A percentile compares a stretch with the other conserved stretches of the same genome.
Evolutionary conservation across 2,888 invertebrate species (phyloP).

Genomic region (Drosophila demipolita): DNA sequence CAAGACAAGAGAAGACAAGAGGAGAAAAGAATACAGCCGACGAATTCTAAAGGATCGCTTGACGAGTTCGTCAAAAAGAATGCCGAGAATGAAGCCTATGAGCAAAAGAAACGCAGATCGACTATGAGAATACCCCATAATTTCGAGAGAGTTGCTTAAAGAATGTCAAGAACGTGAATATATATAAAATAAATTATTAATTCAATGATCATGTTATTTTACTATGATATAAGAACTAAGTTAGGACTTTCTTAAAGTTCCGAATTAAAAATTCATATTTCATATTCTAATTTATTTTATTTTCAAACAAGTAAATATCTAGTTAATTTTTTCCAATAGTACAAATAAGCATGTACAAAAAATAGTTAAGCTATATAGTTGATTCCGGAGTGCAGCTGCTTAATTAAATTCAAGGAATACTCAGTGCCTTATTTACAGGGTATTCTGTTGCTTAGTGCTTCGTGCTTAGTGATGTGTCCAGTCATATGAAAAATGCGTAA

Average conservation of each 20-base stretch:
- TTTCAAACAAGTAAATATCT: not conserved
- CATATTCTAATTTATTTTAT: not conserved
- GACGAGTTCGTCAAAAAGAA: slow-evolving; percentile 41
- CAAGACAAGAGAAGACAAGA: slow-evolving; percentile 44
- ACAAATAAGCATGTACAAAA: not conserved
- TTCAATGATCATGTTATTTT: not conserved
- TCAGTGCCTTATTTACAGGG: slow-evolving; percentile 11
- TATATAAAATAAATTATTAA: not conserved
- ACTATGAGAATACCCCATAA: slow-evolving; percentile 27
- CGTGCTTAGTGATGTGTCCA: slow-evolving; percentile 24
- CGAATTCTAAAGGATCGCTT: slow-evolving; percentile 71
- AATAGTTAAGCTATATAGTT: not conserved
- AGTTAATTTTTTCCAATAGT: not conserved
- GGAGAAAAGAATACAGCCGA: slow-evolving; percentile 28
- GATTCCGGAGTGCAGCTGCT: not conserved
- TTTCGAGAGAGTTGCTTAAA: not conserved
- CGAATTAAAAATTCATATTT: not conserved
- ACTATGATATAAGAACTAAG: not conserved
- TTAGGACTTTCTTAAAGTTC: not conserved
- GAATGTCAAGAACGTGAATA: not conserved
- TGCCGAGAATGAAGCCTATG: not conserved
- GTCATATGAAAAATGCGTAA: slow-evolving; percentile 70
- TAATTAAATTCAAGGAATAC: not conserved
- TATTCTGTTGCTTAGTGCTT: slow-evolving; percentile 20
- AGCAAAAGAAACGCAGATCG: slow-evolving; percentile 1